Conservation (phyloP, 2,888 invertebrate species). For the Drosophila prolongata region DNA sequence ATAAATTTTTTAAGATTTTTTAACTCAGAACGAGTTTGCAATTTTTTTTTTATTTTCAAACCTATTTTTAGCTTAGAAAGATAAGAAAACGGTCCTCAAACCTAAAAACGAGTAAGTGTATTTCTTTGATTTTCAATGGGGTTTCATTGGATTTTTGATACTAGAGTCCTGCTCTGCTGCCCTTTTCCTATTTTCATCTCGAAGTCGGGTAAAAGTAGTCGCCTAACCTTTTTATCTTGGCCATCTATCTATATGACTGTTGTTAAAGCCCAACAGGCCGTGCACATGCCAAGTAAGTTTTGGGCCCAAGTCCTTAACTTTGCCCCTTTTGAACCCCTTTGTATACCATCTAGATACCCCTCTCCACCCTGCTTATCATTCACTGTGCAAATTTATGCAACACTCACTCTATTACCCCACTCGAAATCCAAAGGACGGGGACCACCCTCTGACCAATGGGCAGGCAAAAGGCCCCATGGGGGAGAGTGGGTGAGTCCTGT, state of each 20-base stretch:
- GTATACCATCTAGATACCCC: not conserved
- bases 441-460: constrained; percentile 63
- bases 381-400: constrained; percentile 45
- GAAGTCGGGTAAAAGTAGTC: constrained; percentile 14
- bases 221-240: constrained; percentile 64
- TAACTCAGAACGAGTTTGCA: too few relatives aligned
- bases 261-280: constrained; percentile 65
- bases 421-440: constrained; percentile 1
- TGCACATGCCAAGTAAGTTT: constrained; percentile 46
- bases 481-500: not conserved
- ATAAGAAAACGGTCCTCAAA: too few relatives aligned
- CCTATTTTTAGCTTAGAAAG: too few relatives aligned
- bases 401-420: constrained; percentile 35
- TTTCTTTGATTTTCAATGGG: not conserved
- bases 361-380: not conserved
- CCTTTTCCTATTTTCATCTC: not conserved
- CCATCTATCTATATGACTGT: constrained; percentile 68
- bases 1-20: too few relatives aligned
- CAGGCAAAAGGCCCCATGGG: constrained; percentile 51
- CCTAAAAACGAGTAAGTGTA: too few relatives aligned
- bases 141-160: not conserved
- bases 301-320: constrained; percentile 14
- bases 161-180: not conserved
- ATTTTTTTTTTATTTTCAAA: too few relatives aligned
- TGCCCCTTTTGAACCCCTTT: constrained; percentile 1